Evolutionary conservation across 2,113 vertebrate species (phyloP).

Genomic region (Lampris incognitus): DNA sequence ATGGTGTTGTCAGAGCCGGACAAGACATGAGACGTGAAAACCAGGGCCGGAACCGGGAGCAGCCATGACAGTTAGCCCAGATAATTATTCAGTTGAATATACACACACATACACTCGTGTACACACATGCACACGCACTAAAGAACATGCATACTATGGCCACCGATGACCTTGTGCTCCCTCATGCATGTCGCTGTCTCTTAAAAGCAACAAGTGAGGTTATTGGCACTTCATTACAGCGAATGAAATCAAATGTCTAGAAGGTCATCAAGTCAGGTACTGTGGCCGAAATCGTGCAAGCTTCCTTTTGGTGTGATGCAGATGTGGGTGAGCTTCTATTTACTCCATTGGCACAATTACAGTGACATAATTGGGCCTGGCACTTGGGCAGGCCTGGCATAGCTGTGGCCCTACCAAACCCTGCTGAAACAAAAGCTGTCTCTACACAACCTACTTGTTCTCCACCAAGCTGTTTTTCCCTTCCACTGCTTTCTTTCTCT

Average conservation of each 20-base stretch:
- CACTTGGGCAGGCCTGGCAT: background rate
- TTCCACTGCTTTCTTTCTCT: background rate
- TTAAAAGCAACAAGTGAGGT: slow-evolving; percentile 10
- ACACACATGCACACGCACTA: background rate
- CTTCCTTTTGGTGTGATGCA: slow-evolving; percentile 34
- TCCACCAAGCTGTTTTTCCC: background rate
- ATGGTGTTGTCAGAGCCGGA: too few species aligned
- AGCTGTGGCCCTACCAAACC: background rate
- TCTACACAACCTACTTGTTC: background rate
- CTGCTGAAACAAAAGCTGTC: background rate
- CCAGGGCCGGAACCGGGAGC: too few species aligned
- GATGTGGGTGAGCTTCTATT: slow-evolving; percentile 8
- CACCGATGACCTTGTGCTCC: background rate
- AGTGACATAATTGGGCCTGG: slow-evolving; percentile 44
- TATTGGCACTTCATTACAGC: slow-evolving; percentile 11
- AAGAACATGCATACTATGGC: background rate
- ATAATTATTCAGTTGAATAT: too few species aligned
- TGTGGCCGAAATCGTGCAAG: background rate
- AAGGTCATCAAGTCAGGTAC: slow-evolving; percentile 20
- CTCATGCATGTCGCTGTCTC: background rate
- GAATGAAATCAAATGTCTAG: slow-evolving; percentile 16
- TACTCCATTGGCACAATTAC: slow-evolving; percentile 26
- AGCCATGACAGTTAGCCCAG: too few species aligned
- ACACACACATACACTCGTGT: too few species aligned
- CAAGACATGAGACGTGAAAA: too few species aligned